Base-by-base conservation (phyloP, 1,140 invertebrate species). In the Onthophagus taurus region DNA sequence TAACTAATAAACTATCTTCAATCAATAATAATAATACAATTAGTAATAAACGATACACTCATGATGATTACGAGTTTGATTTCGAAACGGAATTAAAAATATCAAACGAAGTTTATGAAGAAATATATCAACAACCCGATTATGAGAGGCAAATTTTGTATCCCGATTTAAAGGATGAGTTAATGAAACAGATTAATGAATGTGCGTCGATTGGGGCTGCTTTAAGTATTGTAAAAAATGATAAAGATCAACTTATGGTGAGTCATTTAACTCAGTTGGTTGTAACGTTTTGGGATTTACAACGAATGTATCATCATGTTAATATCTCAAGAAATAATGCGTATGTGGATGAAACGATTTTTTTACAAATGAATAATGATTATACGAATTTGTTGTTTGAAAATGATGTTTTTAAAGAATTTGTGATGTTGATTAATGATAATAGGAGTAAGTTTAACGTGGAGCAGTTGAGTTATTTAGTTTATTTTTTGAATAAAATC, bases 401-500 rank as follows among this genome's bases (percentile, higher is more conserved):
- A 18, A 42, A 53, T 42, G 7, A 41, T 14, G 50, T 47, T 29
- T 59, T 59, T 39, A 35, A 43, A 31, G 44, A 44, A 8, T 30
- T 63, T 12, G 12, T 53, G 20, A 34, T 49, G n/a, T 31, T 47
- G 13, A 42, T 54, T 33, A 23, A 52, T 24, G 19, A 47, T 12
- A 39, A 50, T 19, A 33, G 48, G n/a, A 17, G 43, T 30, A 19
- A 46, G 19, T 63, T 50, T 45, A 47, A 57, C 46, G 17, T 37
- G 3, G 30, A 52, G 14, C 41, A 43, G 20, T 42, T 60, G n/a
- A 57, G 54, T 51, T 58, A 50, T 47, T 18, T 48, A 19, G 12
- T 58, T 9, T 45, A 53, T 9, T 57, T 59, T 50, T 51, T 61
- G 39, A 51, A 49, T 48, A 61, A 58, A 47, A 49, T 61, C 9